These are phyloP conservation scores for Diplodus sargus DNA, from an alignment of 2,797 vertebrate genomes.

Conservation along the genomic window DNA sequence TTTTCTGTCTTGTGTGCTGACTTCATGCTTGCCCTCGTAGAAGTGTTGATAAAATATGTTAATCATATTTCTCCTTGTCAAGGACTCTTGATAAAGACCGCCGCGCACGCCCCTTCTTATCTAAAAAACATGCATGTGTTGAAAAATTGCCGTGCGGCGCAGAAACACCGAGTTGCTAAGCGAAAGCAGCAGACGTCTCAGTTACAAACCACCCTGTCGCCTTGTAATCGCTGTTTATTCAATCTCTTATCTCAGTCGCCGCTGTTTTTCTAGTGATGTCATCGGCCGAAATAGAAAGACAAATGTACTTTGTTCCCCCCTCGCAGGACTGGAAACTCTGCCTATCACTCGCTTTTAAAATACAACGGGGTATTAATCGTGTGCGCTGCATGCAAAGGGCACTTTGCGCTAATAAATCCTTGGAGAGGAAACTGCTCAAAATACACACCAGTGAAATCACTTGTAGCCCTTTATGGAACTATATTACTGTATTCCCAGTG, in stretches of 20 bases:
- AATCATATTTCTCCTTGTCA: slow-evolving; percentile 4
- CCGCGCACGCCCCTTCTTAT: background rate
- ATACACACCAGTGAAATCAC: slow-evolving; percentile 43
- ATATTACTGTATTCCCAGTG: slow-evolving; percentile 13
- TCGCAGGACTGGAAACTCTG: slow-evolving; percentile 28
- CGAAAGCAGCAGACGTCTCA: slow-evolving; percentile 39
- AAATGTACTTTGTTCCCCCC: slow-evolving; percentile 58
- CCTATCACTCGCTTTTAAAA: slow-evolving; percentile 34
- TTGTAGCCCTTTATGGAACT: slow-evolving; percentile 12
- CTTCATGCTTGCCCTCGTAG: slow-evolving; percentile 14
- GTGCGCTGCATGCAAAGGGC: slow-evolving; percentile 13
- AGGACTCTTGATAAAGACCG: slow-evolving; percentile 13
- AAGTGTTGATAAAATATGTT: slow-evolving; percentile 19
- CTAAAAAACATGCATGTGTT: slow-evolving; percentile 17
- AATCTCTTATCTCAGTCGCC: slow-evolving; percentile 71
- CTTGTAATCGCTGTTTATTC: slow-evolving; percentile 74
- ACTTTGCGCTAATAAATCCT: slow-evolving; percentile 42
- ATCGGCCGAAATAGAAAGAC: slow-evolving; percentile 67
- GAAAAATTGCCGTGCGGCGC: slow-evolving; percentile 18
- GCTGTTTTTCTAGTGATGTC: slow-evolving; percentile 73
- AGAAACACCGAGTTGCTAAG: slow-evolving; percentile 41
- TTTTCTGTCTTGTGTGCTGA: background rate
- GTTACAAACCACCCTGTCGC: slow-evolving; percentile 24
- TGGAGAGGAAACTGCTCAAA: slow-evolving; percentile 47
- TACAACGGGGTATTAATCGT: slow-evolving; percentile 34